Base-by-base conservation (phyloP, 1,140 invertebrate genomes). In the Latrodectus geometricus region DNA sequence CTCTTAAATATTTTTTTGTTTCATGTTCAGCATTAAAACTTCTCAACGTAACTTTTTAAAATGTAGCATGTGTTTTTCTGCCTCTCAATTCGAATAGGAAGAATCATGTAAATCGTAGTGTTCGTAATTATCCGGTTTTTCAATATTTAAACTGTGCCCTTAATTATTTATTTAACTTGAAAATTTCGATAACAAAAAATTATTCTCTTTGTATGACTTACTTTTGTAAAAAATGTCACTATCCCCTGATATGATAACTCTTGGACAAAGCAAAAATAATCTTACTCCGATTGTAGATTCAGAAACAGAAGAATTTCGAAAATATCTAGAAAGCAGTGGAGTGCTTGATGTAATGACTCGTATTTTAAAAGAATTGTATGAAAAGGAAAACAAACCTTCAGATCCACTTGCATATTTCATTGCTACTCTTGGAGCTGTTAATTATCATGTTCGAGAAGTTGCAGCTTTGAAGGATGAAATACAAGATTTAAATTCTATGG, bases 281-380 rank as follows among this genome's bases (percentile, higher is more conserved):
- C 15, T 86, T 35, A 17, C 85, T n/a, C 85, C 77, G 4, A 74
- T 77, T 23, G 70, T 81, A 23, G 85, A 87, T 81, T 87, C 85
- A 1, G 49, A 74, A 54, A 49, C 76, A 50, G 85, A 87, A 68
- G 85, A 80, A 80, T 87, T 87, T 23, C 35, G 85, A 69, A 87
- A 87, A 66, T 87, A 87, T 48, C 15, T 87, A 20, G 85, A 87
- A 75, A 87, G 23, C 15, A 75, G 70, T 56, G 77, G 77, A 9
- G 8, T 68, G n/a, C 20, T 68, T 20, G 78, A 80, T 87, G 85
- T 81, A 52, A 35, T 80, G 12, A 87, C 78, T n/a, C 54, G 70
- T 9, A 56, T 66, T 49, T 35, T 80, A 20, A 81, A 87, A 54
- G 75, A 86, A 54, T 48, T 86, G 12, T 86, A 86, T 49, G 83